Evolutionary conservation across 1,140 invertebrate species (phyloP).

Genomic region (Aethina tumida): DNA sequence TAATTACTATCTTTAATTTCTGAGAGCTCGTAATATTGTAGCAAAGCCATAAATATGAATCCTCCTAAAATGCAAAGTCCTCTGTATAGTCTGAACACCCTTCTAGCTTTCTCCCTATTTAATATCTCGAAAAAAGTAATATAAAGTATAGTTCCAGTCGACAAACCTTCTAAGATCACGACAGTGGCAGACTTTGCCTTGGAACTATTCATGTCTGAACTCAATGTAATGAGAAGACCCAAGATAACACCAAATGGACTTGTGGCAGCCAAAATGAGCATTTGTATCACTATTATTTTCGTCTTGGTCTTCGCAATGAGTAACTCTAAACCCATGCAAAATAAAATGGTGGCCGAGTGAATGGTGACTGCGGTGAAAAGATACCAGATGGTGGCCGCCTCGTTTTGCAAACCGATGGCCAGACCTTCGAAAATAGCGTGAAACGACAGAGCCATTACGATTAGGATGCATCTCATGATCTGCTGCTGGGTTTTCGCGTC

Average conservation of each 20-base stretch:
- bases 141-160: slow-evolving; percentile 33
- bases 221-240: slow-evolving; percentile 37
- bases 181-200: slow-evolving; percentile 28
- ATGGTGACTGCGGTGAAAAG: slow-evolving; percentile 63
- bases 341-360: slow-evolving; percentile 66
- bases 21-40: slow-evolving; percentile 22
- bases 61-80: slow-evolving; percentile 30
- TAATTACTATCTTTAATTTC: slow-evolving; percentile 1
- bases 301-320: slow-evolving; percentile 52
- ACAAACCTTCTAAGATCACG: slow-evolving; percentile 33
- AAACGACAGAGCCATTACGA: slow-evolving; percentile 66
- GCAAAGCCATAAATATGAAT: slow-evolving; percentile 31
- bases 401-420: slow-evolving; percentile 63
- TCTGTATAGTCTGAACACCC: slow-evolving; percentile 25
- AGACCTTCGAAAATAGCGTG: slow-evolving; percentile 75
- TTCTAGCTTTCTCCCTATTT: slow-evolving; percentile 32
- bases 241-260: slow-evolving; percentile 60
- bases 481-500: slow-evolving; percentile 27
- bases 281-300: slow-evolving; percentile 47
- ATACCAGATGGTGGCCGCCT: slow-evolving; percentile 50
- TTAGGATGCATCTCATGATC: slow-evolving; percentile 49
- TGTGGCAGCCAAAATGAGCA: slow-evolving; percentile 52
- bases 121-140: slow-evolving; percentile 36
- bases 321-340: slow-evolving; percentile 56
- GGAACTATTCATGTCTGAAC: slow-evolving; percentile 25